Percentiles rank a stretch among this genome's conserved stretches.
Evolutionary conservation across 1,140 invertebrate genomes (phyloP).

Genomic region (Sycophila sp.): DNA sequence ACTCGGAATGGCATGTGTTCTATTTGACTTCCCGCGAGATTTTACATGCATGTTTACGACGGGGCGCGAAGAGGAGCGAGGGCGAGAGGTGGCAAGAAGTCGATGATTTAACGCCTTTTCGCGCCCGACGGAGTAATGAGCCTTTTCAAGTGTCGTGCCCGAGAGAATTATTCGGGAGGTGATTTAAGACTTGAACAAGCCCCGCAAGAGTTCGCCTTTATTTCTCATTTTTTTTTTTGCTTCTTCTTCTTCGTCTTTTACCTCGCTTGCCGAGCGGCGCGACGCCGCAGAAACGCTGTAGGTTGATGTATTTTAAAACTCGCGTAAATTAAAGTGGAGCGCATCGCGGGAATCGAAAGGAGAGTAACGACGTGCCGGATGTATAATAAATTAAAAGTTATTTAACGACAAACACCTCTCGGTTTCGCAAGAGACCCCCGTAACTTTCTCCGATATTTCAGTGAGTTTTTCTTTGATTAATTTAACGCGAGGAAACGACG

Average conservation of each 20-base stretch:
- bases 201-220: neutral
- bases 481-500: too few relatives aligned
- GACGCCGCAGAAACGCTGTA: conserved; percentile 3
- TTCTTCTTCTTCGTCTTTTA: neutral
- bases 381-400: neutral
- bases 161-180: conserved; percentile 37
- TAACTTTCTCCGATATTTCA: too few relatives aligned
- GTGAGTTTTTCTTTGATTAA: too few relatives aligned
- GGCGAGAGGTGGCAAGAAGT: conserved; percentile 18
- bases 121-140: conserved; percentile 42
- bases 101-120: conserved; percentile 42
- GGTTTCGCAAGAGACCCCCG: too few relatives aligned
- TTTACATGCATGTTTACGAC: neutral
- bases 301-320: conserved; percentile 16
- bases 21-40: neutral
- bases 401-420: neutral
- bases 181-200: conserved; percentile 38
- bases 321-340: conserved; percentile 30
- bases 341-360: neutral
- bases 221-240: neutral
- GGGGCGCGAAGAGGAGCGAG: conserved; percentile 3
- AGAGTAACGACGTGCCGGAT: neutral
- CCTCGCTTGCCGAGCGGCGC: neutral
- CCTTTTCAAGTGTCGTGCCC: conserved; percentile 38
- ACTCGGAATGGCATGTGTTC: neutral